Base-by-base conservation (phyloP, 2,113 vertebrate genomes). In the Anolis sagrei region DNA sequence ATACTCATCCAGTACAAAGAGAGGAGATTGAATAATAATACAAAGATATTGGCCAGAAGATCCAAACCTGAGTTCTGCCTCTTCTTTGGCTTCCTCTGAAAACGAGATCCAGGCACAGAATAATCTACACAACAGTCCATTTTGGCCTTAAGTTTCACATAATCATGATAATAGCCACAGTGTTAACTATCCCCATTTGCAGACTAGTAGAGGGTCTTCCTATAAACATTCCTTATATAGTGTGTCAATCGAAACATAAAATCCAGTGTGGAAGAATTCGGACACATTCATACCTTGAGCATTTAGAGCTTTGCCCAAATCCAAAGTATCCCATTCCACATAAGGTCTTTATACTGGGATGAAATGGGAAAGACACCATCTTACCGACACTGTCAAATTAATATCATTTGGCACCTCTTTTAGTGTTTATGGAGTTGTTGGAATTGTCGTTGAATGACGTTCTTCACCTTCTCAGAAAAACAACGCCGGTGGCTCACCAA, bases 191-290 rank as follows among this genome's bases (percentile, higher is more conserved):
- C 92, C 94, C 92, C 90, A 19, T 89, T 76, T 92, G 92, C 29
- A 88, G 91, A 83, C 62, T 85, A 86, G 61, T 76, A 82, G 91
- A 84, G 94, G 79, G 87, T 76, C 88, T 95, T 90, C 93, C 90
- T 82, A 74, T 5, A 89, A 44, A 97, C 96, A 97, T 97, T 97
- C 95, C 95, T 95, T 93, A 90, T 89, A 75, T 94, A 81, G 51
- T 54, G 8, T 39, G 39, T 25, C 19, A 48, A 83, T 44, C 39
- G 48, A 82, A 29, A 89, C 36, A 51, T 34, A 84, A 92, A 96
- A 95, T 98, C 97, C 97, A 98, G 97, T 98, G 97, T 98, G 97
- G 97, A 96, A 95, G 93, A 93, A 93, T 3, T 94, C 95, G 93
- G 92, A 91, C 89, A 81, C 89, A 84, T 39, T 87, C 92, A 34